Evolutionary conservation across 1,140 invertebrate species (phyloP), one percentile per base, ranked within the genome.

Genomic region (Lethocerus indicus): DNA sequence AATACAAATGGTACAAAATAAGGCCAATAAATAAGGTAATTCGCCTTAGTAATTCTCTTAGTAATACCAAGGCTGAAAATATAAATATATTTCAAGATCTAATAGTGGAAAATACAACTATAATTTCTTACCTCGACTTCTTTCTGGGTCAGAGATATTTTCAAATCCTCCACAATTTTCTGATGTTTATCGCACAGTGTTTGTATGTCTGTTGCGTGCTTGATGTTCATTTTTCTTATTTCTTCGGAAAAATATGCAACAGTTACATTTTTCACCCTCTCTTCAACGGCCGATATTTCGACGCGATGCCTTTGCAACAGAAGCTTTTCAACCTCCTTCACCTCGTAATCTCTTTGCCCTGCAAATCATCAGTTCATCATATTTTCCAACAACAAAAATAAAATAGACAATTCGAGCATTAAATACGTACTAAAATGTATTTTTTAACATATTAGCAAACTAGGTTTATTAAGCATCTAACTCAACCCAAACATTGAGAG

Each of bases 211-310:
- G 13, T 21, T 24, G 25, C 16, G 44, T 50, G 40, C 26, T 29
- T 1, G 23, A 2, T 28, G 6, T 41, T 20, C n/a, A 50, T 23
- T 50, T 50, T 50, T 25, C 25, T 41, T 4, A 50, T 50, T 50
- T 50, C 49, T 42, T 42, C 36, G 6, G 40, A 13, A 23, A 42
- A 50, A 43, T 29, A 50, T 25, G 42, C 28, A 25, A 28, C 14
- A 24, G 49, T 37, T 13, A 50, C 7, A 6, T 27, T 36, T 43
- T 43, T 50, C 4, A 50, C 40, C 44, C 32, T 28, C n/a, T 50
- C 20, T 50, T 42, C 40, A 28, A 26, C 36, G 13, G 23, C 14
- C n/a, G n/a, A 25, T 29, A 43, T 50, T 29, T 43, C 49, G 5
- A 32, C 14, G 14, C 24, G 29, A 28, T 41, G 14, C 23, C 44